Evolutionary conservation across 1,140 invertebrate species (phyloP), one percentile per base, ranked within the genome.

Genomic region (Penaeus chinensis): DNA sequence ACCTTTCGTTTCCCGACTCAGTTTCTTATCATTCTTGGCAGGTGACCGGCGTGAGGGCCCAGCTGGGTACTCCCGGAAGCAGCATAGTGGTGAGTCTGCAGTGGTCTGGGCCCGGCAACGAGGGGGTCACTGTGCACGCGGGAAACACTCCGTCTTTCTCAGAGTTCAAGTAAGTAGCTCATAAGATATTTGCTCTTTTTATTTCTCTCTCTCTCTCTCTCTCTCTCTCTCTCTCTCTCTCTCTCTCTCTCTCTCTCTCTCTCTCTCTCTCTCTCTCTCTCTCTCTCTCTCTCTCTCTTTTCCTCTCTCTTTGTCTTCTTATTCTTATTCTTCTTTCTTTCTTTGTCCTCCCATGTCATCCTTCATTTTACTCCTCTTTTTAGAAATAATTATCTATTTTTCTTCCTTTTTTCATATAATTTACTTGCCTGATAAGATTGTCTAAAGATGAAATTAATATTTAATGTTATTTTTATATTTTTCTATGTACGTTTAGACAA

Each of bases 91-190:
- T 83, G 24, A 63, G 79, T 5, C 78, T 89, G 16, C 84, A 81
- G 24, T 89, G 88, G 88, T 61, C 87, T 27, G 85, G 86, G 22
- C 62, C 85, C 92, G 32, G 91, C 91, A 89, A 90, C 91, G 79
- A 91, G 91, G 82, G 92, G 91, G 87, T 92, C 91, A 65, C 83
- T 20, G 47, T 85, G 32, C 82, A 85, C 65, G 77, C 82, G 24
- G 78, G 78, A n/a, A 65, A 69, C 47, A 82, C 88, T 3, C 88
- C 88, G 61, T 69, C 80, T 32, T 85, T 85, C 61, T 60, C 77
- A 19, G 88, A 89, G 71, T 89, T 89, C 79, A 85, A 65, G 88
- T 89, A 83, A 27, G 78, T n/a, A 11, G 1, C 13, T 82, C 37
- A 19, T 19, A 54, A 24, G 7, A 5, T 71, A 19, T 42, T 47